phyloP scores from a whole-genome alignment of 64 coral and sea anemone genomes.

The Catalaphyllia jardinei region DNA sequence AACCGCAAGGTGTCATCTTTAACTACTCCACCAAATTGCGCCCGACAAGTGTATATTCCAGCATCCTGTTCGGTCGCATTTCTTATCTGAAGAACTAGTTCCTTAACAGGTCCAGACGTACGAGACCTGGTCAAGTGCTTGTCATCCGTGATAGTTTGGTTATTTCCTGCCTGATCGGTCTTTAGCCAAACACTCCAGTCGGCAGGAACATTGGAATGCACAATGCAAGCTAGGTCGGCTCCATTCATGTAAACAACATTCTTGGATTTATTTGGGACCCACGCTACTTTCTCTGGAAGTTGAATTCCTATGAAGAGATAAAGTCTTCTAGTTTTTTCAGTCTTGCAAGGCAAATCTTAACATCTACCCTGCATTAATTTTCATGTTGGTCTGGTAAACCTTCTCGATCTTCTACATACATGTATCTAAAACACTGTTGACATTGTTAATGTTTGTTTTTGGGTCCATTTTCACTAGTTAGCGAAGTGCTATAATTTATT shows the following conservation, averaged over 20 bases:
- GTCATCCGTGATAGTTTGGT: neutral
- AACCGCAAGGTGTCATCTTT: neutral
- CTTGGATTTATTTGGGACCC: neutral
- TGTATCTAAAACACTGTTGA: too few species aligned
- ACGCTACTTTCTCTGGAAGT: neutral
- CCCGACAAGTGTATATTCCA: slow-evolving; percentile 39
- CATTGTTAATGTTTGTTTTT: too few species aligned
- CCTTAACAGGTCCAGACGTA: neutral
- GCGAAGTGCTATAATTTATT: too few species aligned
- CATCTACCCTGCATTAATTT: too few species aligned
- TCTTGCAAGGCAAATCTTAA: too few species aligned
- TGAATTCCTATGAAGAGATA: neutral
- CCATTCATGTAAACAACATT: neutral
- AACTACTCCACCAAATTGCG: neutral
- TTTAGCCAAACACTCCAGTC: neutral
- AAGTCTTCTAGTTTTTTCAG: too few species aligned
- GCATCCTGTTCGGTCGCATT: slow-evolving; percentile 31
- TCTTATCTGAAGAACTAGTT: slow-evolving; percentile 45
- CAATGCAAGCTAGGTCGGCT: slow-evolving; percentile 21
- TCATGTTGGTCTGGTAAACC: too few species aligned
- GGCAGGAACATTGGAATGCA: neutral
- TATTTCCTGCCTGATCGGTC: neutral
- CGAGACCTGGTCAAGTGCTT: neutral
- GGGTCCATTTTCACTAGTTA: too few species aligned
- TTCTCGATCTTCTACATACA: too few species aligned